Evolutionary conservation across 2,797 vertebrate genomes (phyloP).

Genomic region (Zonotrichia albicollis): DNA sequence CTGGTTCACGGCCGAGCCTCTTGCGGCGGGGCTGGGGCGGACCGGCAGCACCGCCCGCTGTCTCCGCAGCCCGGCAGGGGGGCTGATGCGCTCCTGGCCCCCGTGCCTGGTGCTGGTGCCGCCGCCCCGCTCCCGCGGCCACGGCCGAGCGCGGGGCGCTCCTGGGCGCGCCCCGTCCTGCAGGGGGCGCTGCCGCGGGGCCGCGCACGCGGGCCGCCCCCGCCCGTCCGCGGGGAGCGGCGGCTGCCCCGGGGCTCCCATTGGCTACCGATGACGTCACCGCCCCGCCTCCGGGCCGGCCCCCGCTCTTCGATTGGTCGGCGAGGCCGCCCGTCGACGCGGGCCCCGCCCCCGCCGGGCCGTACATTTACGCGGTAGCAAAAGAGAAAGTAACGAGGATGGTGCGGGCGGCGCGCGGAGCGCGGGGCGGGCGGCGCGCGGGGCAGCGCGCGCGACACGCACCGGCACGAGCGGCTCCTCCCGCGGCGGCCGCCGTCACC

Average conservation of each 20-base stretch:
- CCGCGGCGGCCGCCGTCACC: neutral
- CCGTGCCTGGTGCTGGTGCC: rapidly evolving
- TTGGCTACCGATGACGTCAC: constrained; percentile 87
- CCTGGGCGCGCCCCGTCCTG: neutral
- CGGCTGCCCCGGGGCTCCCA: neutral
- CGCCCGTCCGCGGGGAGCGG: neutral
- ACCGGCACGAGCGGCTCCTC: neutral
- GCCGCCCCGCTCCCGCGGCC: neutral
- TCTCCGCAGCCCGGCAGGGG: no score
- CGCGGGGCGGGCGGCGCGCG: neutral
- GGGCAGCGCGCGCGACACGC: neutral
- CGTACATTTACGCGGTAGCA: constrained; percentile 83
- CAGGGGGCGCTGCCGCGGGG: neutral
- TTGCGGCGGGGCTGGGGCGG: neutral
- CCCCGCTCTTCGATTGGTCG: constrained; percentile 75
- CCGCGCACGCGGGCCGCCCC: neutral
- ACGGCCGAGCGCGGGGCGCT: neutral
- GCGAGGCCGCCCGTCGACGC: constrained; percentile 65
- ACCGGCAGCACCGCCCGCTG: rapidly evolving
- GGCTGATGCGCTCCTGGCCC: neutral
- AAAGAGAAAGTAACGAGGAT: constrained; percentile 88
- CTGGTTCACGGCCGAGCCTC: rapidly evolving
- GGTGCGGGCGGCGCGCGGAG: neutral
- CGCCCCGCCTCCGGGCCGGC: neutral
- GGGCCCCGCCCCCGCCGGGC: constrained; percentile 76